phyloP scores from a whole-genome alignment of 2,113 vertebrate genomes.

The Mormyrus lacerda region DNA sequence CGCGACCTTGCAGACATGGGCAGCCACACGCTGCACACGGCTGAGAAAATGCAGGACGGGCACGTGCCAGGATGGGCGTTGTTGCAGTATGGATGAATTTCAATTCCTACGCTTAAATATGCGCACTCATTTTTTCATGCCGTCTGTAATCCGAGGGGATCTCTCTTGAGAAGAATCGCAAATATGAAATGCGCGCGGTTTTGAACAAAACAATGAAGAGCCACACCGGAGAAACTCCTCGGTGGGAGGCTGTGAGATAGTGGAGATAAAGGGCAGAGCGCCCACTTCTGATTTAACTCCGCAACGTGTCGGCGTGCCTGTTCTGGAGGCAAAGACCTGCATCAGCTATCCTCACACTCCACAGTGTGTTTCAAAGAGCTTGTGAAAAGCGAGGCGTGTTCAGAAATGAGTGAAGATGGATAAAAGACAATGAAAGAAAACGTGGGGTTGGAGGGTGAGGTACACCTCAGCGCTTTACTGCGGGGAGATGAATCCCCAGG shows the following conservation, averaged over 20 bases:
- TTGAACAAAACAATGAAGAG: not conserved
- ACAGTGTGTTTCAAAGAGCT: not conserved
- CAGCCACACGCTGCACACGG: not conserved
- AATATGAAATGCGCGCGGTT: not conserved
- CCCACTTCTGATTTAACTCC: not conserved
- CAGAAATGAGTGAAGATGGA: not conserved
- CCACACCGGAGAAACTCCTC: not conserved
- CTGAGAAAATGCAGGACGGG: not conserved
- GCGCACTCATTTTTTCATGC: not conserved
- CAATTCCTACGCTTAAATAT: not conserved
- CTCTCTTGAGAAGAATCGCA: not conserved
- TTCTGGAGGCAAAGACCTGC: not conserved
- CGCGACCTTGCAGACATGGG: not conserved
- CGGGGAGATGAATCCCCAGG: not conserved
- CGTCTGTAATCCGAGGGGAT: not conserved
- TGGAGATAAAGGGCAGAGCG: not conserved
- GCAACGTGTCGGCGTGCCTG: not conserved
- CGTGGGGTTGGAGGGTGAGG: not conserved
- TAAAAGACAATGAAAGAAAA: not conserved
- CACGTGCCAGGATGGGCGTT: not conserved
- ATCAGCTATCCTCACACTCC: not conserved
- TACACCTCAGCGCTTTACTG: not conserved
- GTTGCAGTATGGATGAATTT: not conserved
- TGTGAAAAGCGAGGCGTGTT: not conserved
- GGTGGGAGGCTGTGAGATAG: not conserved